phyloP scores from a whole-genome alignment of 2,797 vertebrate species.

The Acanthopagrus latus region DNA sequence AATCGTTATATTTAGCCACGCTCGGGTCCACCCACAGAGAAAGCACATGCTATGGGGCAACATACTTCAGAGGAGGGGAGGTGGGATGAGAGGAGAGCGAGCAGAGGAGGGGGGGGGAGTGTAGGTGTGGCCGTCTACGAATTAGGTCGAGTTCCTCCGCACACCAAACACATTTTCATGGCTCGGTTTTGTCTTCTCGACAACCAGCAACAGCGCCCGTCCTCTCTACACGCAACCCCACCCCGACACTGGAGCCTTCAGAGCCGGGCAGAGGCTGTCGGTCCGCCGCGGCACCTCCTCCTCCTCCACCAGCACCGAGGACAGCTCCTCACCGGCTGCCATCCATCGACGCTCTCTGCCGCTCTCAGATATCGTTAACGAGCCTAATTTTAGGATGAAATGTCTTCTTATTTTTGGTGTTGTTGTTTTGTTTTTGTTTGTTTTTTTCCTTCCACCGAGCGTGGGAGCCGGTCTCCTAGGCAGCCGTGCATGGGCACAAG shows the following conservation, averaged over 20 bases:
- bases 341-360: too few relatives aligned
- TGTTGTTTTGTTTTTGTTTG: not conserved
- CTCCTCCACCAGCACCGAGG: constrained; percentile 57
- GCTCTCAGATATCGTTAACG: not conserved
- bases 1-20: constrained; percentile 54
- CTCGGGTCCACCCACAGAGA: constrained; percentile 59
- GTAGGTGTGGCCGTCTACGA: constrained; percentile 76
- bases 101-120: constrained; percentile 25
- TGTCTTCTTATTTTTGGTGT: constrained; percentile 19
- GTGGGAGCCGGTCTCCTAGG: constrained; percentile 34
- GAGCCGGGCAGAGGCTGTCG: constrained; percentile 7
- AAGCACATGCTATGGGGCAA: constrained; percentile 58
- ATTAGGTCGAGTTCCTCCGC: constrained; percentile 71
- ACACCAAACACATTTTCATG: constrained; percentile 35
- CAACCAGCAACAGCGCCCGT: not conserved
- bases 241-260: constrained; percentile 11
- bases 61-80: constrained; percentile 48
- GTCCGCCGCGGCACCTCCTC: not conserved
- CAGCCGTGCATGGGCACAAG: constrained; percentile 49
- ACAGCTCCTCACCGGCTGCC: constrained; percentile 51
- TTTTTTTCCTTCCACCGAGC: not conserved
- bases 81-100: constrained; percentile 23
- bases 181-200: constrained; percentile 6
- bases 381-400: constrained; percentile 5
- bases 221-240: constrained; percentile 34